Evolutionary conservation across 2,113 vertebrate species (phyloP), one percentile per base, ranked within the genome.

Genomic region (Ammodytes marinus): DNA sequence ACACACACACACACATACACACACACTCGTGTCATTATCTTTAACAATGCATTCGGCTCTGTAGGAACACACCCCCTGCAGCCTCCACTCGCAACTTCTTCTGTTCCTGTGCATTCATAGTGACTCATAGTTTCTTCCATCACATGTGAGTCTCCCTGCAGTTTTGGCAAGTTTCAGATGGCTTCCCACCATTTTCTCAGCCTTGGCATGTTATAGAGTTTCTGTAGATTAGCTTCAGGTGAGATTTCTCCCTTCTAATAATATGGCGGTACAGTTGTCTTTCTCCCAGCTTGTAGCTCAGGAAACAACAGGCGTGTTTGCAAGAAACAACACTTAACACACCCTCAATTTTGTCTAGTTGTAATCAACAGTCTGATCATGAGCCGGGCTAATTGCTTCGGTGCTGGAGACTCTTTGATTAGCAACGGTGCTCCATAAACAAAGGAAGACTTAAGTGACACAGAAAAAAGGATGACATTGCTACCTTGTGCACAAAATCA

Each of bases 1-100:
- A 42, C 37, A 74, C 37, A 17, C 65, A 27, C 27, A 27, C 27
- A 27, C 79, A 46, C 77, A 46, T 4, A 7, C 61, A 52, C 42
- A 65, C 43, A 57, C 59, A 42, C 37, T 77, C 37, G 19, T 55
- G 78, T 61, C 80, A 85, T 88, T 86, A 85, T 77, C 79, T 87
- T 81, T 53, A 63, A 83, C 80, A 79, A 65, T 58, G 71, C 83
- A 83, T 70, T 52, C 52, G 17, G 47, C 12, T 70, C 60, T 52
- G 67, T 57, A 45, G 45, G 59, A 82, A 66, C 6, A 66, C 6
- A 40, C 45, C 46, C 66, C 68, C 67, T 70, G 68, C 58, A 79
- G 84, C 71, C n/a, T 17, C 66, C 15, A 61, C 15, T 57, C 6
- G 15, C 17, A 65, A 19, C 49, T 63, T 65, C 64, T 83, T 7